A percentile compares a stretch with the other conserved stretches of the same genome.
phyloP scores from a whole-genome alignment of 2,113 vertebrate genomes.

The Pseudorectes ferrugineus region DNA sequence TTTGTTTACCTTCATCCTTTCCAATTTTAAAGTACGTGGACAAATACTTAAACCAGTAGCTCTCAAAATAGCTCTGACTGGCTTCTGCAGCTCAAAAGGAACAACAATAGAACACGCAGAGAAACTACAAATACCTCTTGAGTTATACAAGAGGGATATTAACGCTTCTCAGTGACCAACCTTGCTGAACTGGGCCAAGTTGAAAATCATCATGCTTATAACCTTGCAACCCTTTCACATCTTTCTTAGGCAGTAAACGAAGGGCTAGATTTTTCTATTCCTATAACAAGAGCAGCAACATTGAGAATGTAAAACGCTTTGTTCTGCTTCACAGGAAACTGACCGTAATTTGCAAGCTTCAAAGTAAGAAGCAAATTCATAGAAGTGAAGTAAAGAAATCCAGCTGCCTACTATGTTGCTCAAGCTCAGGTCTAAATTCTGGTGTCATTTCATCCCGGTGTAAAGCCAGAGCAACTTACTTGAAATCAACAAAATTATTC shows the following conservation, averaged over 20 bases:
- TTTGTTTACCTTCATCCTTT: slow-evolving; percentile 12
- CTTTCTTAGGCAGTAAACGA: not conserved
- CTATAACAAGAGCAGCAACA: not conserved
- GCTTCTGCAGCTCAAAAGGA: not conserved
- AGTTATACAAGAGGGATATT: not conserved
- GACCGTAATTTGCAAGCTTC: not conserved
- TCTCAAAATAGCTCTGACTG: not conserved
- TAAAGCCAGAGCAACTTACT: not conserved
- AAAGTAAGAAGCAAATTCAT: not conserved
- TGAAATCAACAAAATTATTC: not conserved
- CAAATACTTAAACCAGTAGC: not conserved
- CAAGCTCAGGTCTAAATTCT: not conserved
- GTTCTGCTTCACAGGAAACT: not conserved
- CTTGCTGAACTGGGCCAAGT: not conserved
- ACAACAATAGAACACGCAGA: not conserved
- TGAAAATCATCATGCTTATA: rapidly evolving
- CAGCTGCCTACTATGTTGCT: not conserved
- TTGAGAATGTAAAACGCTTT: not conserved
- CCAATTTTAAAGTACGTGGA: not conserved
- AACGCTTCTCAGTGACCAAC: not conserved
- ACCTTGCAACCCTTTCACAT: not conserved
- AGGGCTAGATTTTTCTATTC: not conserved
- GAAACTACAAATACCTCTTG: not conserved
- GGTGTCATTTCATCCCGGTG: not conserved
- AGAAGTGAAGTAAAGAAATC: not conserved